These are phyloP conservation scores for Chydorus sphaericus DNA, from an alignment of 2,888 invertebrate genomes.

Conservation along the genomic window DNA sequence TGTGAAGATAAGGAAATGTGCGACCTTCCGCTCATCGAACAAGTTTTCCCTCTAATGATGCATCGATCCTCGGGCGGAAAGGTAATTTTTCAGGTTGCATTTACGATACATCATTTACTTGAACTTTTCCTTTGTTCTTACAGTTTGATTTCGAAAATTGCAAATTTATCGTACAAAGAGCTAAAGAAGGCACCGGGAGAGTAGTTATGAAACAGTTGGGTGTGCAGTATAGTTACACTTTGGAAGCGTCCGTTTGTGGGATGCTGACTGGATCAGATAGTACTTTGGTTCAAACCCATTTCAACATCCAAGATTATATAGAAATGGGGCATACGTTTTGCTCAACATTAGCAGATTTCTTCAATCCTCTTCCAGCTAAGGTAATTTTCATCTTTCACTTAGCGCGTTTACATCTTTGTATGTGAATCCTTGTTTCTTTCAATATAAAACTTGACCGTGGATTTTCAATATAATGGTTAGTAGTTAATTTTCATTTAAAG, in stretches of 20 bases:
- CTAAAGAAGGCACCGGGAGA: slow-evolving; percentile 86
- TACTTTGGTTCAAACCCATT: slow-evolving; percentile 70
- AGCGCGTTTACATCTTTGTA: neutral
- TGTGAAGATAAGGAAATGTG: slow-evolving; percentile 72
- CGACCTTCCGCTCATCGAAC: slow-evolving; percentile 67
- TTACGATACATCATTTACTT: neutral
- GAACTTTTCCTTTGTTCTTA: slow-evolving; percentile 21
- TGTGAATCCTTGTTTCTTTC: neutral
- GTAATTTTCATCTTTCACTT: neutral
- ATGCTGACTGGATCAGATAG: slow-evolving; percentile 36
- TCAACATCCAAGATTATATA: slow-evolving; percentile 62
- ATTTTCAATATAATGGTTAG: slow-evolving; percentile 2
- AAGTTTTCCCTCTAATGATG: slow-evolving; percentile 86
- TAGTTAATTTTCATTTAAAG: neutral
- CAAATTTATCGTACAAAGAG: slow-evolving; percentile 82
- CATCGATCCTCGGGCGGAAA: slow-evolving; percentile 79
- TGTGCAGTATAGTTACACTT: slow-evolving; percentile 82
- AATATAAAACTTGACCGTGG: too few relatives aligned
- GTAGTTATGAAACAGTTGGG: slow-evolving; percentile 93
- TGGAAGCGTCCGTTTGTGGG: slow-evolving; percentile 90
- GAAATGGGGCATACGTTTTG: slow-evolving; percentile 78
- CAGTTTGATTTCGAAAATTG: slow-evolving; percentile 89
- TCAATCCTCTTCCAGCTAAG: slow-evolving; percentile 32
- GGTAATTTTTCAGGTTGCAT: slow-evolving; percentile 18
- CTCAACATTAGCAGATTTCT: slow-evolving; percentile 81